Evolutionary conservation across 2,113 vertebrate species (phyloP).

Genomic region (Melanostigma gelatinosum): DNA sequence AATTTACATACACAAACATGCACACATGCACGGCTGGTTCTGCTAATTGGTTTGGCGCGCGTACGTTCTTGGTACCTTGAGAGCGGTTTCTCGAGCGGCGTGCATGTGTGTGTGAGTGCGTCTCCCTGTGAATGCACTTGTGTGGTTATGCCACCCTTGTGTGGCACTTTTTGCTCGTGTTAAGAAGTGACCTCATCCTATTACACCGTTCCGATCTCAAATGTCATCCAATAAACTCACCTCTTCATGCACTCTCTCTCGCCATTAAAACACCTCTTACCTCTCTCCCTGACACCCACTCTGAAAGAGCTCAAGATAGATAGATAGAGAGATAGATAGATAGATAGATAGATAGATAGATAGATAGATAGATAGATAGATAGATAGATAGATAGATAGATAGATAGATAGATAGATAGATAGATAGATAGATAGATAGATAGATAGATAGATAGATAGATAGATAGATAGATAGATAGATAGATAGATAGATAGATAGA

Average conservation of each 20-base stretch:
- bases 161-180: conserved; percentile 64
- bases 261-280: conserved; percentile 53
- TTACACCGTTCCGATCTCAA: conserved; percentile 63
- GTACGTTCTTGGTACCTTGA: conserved; percentile 32
- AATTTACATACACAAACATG: conserved; percentile 48
- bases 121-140: conserved; percentile 36
- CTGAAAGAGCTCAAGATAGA: conserved; percentile 16
- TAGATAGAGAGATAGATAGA: too few species aligned
- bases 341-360: too few species aligned
- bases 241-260: conserved; percentile 55
- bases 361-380: too few species aligned
- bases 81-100: conserved; percentile 36
- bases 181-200: conserved; percentile 76
- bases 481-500: too few species aligned
- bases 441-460: too few species aligned
- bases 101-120: conserved; percentile 24
- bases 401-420: too few species aligned
- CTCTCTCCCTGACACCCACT: conserved; percentile 35
- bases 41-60: conserved; percentile 43
- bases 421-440: too few species aligned
- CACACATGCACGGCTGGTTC: conserved; percentile 39
- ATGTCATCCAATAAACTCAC: conserved; percentile 72
- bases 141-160: conserved; percentile 58
- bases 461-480: too few species aligned
- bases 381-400: too few species aligned